phyloP scores from a whole-genome alignment of 2,113 vertebrate genomes.

The Chunga burmeisteri region DNA sequence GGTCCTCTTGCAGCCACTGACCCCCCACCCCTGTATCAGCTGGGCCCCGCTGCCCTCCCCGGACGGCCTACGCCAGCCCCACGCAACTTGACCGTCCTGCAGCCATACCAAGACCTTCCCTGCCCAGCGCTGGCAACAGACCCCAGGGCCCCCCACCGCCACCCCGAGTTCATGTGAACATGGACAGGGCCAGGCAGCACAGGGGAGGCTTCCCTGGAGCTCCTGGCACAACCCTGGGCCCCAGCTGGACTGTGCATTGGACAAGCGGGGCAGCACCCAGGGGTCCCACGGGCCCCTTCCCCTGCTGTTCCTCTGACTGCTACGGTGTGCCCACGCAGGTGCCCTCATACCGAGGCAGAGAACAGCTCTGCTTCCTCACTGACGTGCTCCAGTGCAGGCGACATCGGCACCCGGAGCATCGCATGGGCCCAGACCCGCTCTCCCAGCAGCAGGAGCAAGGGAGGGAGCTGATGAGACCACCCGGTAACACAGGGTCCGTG shows the following conservation, averaged over 20 bases:
- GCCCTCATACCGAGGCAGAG: not conserved
- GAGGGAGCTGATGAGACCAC: not conserved
- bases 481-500: not conserved
- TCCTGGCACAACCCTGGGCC: not conserved
- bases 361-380: not conserved
- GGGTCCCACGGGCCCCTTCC: rapidly evolving
- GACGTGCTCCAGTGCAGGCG: rapidly evolving
- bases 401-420: rapidly evolving
- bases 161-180: rapidly evolving
- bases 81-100: not conserved
- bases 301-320: rapidly evolving
- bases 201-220: not conserved
- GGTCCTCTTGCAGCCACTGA: not conserved
- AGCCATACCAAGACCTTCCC: not conserved
- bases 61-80: not conserved
- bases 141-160: not conserved
- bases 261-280: not conserved
- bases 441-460: rapidly evolving
- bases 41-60: not conserved
- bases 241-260: not conserved
- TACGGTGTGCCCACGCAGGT: rapidly evolving
- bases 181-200: not conserved
- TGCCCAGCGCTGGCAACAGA: rapidly evolving
- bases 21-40: not conserved
- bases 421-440: not conserved